Evolutionary conservation across 2,888 invertebrate genomes (phyloP), one percentile per base, ranked within the genome.

Genomic region (Gasteruption jaculator): DNA sequence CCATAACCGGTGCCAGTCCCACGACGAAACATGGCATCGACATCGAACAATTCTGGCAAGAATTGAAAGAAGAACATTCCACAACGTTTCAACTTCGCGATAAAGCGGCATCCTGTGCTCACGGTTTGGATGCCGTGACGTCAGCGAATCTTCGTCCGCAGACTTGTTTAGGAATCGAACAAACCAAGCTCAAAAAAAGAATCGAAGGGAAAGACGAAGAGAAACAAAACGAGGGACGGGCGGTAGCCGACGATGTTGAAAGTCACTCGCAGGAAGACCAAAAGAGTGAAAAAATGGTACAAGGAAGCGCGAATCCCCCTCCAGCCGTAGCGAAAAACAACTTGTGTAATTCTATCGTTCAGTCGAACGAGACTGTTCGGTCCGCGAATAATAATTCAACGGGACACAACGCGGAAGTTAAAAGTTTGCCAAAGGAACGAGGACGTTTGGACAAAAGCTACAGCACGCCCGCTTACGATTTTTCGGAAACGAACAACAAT

Each of bases 1-100:
- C 92, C 2, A 88, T 94, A 51, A 86, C 91, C 56, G 91, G 94
- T 11, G 86, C 82, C 41, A 82, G 81, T 52, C 83, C 85, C n/a
- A 77, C 77, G 10, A 75, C 76, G 49, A 77, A 77, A 57, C 79
- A 83, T 41, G 77, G 78, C 45, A 76, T 80, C 53, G 76, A 81
- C 58, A 77, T 85, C 42, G 84, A 87, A 59, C 82, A 85, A 73
- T 81, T 86, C 55, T 88, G 87, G 86, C 81, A 80, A 53, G 83
- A 86, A 59, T 73, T 85, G 49, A 83, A 83, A 61, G 73, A 75
- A 19, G 74, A 71, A 38, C 74, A 75, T 39, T 74, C 75, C 40
- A 71, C 72, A 43, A 74, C 77, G 46, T 79, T 86, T 16, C 81
- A 83, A 54, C 73, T 83, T 12, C 71, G 83, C 2, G 87, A 87